phyloP scores from a whole-genome alignment of 2,113 vertebrate species.

The Corythaixoides concolor region DNA sequence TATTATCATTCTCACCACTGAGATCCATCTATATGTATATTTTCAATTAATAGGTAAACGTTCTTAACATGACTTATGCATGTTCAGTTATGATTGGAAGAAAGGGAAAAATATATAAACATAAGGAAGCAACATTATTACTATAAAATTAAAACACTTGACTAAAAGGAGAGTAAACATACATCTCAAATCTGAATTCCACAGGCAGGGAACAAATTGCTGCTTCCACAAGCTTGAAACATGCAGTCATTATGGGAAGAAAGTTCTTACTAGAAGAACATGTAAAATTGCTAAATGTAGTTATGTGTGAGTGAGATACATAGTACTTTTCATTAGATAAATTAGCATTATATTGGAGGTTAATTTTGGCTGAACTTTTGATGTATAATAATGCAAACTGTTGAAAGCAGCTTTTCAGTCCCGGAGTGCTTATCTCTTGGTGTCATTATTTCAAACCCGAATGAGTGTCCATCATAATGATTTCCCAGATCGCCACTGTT shows the following conservation, averaged over 20 bases:
- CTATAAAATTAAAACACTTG: not conserved
- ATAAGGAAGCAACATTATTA: not conserved
- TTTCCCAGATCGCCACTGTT: not conserved
- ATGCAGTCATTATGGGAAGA: not conserved
- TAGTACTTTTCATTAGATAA: not conserved
- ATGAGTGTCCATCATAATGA: not conserved
- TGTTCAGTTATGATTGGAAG: not conserved
- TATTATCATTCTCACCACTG: accelerated
- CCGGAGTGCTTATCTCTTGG: not conserved
- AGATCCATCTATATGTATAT: not conserved
- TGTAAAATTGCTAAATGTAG: not conserved
- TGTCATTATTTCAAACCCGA: not conserved
- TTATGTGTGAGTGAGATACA: not conserved
- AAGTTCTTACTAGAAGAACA: not conserved
- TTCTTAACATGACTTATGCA: not conserved
- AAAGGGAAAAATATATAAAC: not conserved
- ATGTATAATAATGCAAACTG: not conserved
- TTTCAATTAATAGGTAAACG: not conserved
- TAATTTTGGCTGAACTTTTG: constrained; percentile 12
- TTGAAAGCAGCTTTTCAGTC: not conserved
- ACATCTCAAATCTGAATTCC: not conserved
- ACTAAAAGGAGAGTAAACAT: not conserved
- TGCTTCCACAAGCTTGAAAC: not conserved
- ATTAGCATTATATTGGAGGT: not conserved
- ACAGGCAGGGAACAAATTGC: not conserved